phyloP scores from a whole-genome alignment of 1,140 invertebrate species.

The Cotesia chilonis region DNA sequence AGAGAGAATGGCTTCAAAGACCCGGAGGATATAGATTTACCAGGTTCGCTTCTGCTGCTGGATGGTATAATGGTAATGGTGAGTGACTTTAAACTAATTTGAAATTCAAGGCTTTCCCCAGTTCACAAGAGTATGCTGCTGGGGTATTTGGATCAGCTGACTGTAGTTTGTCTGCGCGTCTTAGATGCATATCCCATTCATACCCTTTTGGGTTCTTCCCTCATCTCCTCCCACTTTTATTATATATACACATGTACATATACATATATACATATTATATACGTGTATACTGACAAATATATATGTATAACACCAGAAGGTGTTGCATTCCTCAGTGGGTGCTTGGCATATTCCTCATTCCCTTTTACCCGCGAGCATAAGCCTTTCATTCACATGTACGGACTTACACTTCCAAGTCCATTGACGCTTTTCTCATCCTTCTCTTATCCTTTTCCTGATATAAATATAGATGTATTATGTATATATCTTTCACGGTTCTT shows the following conservation, averaged over 20 bases:
- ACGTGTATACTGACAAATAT: too few relatives aligned
- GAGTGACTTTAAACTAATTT: constrained; percentile 45
- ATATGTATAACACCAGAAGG: neutral
- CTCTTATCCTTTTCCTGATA: neutral
- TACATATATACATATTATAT: neutral
- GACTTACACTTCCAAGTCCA: constrained; percentile 43
- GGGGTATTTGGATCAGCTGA: constrained; percentile 17
- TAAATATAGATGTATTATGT: neutral
- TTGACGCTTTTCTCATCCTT: constrained; percentile 46
- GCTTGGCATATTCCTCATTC: constrained; percentile 12
- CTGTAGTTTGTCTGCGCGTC: neutral
- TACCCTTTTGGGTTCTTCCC: constrained; percentile 7
- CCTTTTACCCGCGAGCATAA: constrained; percentile 9
- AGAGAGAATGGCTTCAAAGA: neutral
- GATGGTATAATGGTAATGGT: constrained; percentile 39
- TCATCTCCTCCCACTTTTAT: constrained; percentile 5
- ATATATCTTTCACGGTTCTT: neutral
- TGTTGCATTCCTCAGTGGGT: constrained; percentile 2
- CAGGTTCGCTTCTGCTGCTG: constrained; percentile 32
- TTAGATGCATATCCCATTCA: constrained; percentile 25
- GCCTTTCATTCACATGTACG: constrained; percentile 38
- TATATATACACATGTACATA: too few relatives aligned
- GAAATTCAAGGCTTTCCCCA: constrained; percentile 47
- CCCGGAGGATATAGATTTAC: neutral
- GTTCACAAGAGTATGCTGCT: neutral